Base-by-base conservation (phyloP, 2,113 vertebrate species). In the Spheniscus mendiculus region DNA sequence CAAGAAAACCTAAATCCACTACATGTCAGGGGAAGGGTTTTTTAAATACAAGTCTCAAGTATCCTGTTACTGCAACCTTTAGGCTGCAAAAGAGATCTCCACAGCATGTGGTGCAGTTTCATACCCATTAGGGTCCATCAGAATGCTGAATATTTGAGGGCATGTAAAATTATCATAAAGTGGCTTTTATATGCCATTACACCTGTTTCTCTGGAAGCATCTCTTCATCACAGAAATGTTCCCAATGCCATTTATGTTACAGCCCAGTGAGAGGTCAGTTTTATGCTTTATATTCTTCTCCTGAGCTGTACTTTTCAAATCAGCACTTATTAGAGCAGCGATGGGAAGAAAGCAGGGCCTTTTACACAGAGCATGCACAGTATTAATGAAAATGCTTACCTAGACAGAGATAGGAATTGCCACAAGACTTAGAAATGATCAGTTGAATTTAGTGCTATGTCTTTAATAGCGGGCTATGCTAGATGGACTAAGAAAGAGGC, bases 181-280 rank as follows among this genome's bases (percentile, higher is more conserved):
- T 58, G 30, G 76, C 34, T 91, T 96, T 97, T 95, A 49, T 72
- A 77, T 56, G 34, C 11, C n/a, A 73, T 95, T 91, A 93, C 83
- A 71, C 40, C 58, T 77, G 61, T 49, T 87, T 74, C 89, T 93
- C 87, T 96, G 84, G 78, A 84, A 83, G 50, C 34, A 63, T 50
- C 45, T 74, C 50, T 84, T 83, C 45, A 56, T 63, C 34, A 44
- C 3, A 2, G 50, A 88, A 95, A 88, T 45, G 45, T 67, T 94
- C 20, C 55, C 67, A 70, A n/a, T 50, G 53, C 13, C 58, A 19
- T 90, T 90, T 87, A 59, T n/a, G 38, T 70, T 72, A 67, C 40
- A 89, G 15, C 30, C 29, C 3, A 1, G 15, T 45, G 42, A 65
- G 30, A 87, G 53, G 67, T 90, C 85, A 63, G 38, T 38, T 91